These are phyloP conservation scores for Serripes groenlandicus DNA, from an alignment of 2,888 invertebrate genomes.

Conservation along the genomic window DNA sequence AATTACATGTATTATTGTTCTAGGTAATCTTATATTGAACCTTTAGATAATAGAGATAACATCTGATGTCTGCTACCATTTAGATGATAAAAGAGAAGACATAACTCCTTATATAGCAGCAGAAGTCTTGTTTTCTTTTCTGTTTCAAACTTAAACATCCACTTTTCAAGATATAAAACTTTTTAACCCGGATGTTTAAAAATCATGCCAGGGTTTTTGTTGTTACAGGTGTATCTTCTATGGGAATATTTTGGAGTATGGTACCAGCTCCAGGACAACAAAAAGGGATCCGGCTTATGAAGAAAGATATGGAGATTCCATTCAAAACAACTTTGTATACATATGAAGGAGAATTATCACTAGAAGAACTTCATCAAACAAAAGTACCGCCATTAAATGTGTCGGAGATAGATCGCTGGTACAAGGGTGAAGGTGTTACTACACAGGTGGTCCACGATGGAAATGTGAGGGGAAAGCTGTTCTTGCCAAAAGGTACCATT, in stretches of 20 bases:
- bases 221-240: constrained; percentile 78
- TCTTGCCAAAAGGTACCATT: constrained; percentile 74
- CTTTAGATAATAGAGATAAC: too few species aligned
- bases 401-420: constrained; percentile 64
- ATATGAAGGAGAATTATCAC: constrained; percentile 58
- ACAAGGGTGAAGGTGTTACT: constrained; percentile 67
- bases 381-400: constrained; percentile 30
- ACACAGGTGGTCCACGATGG: constrained; percentile 69
- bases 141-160: too few species aligned
- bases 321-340: constrained; percentile 59
- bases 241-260: constrained; percentile 82
- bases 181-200: too few species aligned
- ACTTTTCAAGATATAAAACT: too few species aligned
- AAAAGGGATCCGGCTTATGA: constrained; percentile 69
- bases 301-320: constrained; percentile 72
- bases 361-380: constrained; percentile 41
- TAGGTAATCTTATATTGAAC: too few species aligned
- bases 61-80: too few species aligned
- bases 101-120: too few species aligned
- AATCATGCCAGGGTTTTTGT: too few species aligned
- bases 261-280: constrained; percentile 65
- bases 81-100: too few species aligned
- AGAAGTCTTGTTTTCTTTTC: too few species aligned
- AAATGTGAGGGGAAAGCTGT: constrained; percentile 75
- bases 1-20: too few species aligned